Conservation (phyloP, 2,888 invertebrate genomes). For the Sphaerophoria rueppellii region DNA sequence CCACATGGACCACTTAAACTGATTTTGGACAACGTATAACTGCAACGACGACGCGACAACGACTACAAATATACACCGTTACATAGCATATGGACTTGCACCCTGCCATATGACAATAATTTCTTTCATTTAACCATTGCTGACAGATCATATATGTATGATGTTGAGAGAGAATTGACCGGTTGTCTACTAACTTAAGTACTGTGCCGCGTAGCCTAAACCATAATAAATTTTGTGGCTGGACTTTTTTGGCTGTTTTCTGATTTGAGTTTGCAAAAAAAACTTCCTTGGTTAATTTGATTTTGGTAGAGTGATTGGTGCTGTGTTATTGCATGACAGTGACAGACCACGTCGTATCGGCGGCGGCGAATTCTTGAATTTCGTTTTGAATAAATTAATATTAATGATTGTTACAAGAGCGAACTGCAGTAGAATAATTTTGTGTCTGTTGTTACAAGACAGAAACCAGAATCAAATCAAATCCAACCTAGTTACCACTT, state of each 20-base stretch:
- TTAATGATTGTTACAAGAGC: slow-evolving; percentile 1
- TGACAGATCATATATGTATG: slow-evolving; percentile 67
- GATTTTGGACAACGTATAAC: slow-evolving; percentile 37
- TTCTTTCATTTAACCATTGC: slow-evolving; percentile 71
- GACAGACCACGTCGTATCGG: slow-evolving; percentile 43
- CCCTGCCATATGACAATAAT: slow-evolving; percentile 68
- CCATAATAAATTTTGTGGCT: slow-evolving; percentile 28
- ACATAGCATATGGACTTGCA: slow-evolving; percentile 18
- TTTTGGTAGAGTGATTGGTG: slow-evolving; percentile 51
- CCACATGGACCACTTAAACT: slow-evolving; percentile 71
- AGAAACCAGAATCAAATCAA: slow-evolving; percentile 44
- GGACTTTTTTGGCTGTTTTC: slow-evolving; percentile 12
- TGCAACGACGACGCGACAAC: slow-evolving; percentile 31
- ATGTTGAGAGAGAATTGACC: slow-evolving; percentile 57
- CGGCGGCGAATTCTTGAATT: slow-evolving; percentile 44
- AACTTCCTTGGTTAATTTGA: slow-evolving; percentile 1
- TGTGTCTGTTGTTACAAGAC: slow-evolving; percentile 54
- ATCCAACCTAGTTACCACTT: too few relatives aligned
- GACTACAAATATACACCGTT: slow-evolving; percentile 49
- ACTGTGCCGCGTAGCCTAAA: slow-evolving; percentile 45
- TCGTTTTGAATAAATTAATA: slow-evolving; percentile 63
- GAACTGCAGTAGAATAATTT: slow-evolving; percentile 61
- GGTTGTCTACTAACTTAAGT: slow-evolving; percentile 51
- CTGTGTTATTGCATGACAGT: slow-evolving; percentile 33
- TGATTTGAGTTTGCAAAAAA: slow-evolving; percentile 16